Evolutionary conservation across 2,888 invertebrate genomes (phyloP).

Genomic region (Ganaspis brasiliensis): DNA sequence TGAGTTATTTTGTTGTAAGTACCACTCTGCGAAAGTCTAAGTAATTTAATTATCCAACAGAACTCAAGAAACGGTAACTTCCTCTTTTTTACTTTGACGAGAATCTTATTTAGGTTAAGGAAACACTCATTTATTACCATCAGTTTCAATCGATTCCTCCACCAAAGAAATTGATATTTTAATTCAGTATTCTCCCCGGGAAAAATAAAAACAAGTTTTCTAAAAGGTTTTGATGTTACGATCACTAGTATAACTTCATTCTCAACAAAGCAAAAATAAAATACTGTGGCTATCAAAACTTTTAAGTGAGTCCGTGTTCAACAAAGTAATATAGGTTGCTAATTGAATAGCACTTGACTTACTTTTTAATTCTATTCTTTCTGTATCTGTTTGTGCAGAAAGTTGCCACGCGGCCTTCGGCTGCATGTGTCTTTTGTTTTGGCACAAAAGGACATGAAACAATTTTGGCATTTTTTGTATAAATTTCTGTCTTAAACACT

Average conservation of each 20-base stretch:
- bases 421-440: too few relatives aligned
- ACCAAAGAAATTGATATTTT: neutral
- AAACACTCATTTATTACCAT: neutral
- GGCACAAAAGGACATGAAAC: too few relatives aligned
- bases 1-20: neutral
- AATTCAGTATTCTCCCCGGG: neutral
- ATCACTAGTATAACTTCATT: too few relatives aligned
- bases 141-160: neutral
- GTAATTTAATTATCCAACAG: conserved; percentile 5
- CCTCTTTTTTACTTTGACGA: neutral
- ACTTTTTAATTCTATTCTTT: too few relatives aligned
- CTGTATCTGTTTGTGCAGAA: too few relatives aligned
- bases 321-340: too few relatives aligned
- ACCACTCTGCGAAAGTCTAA: neutral
- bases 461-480: too few relatives aligned
- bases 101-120: neutral
- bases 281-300: neutral
- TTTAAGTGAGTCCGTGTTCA: too few relatives aligned
- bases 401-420: too few relatives aligned
- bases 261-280: neutral
- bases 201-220: neutral
- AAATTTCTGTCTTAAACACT: too few relatives aligned
- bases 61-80: neutral
- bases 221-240: neutral
- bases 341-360: too few relatives aligned